Conservation (phyloP, 2,888 invertebrate genomes). For the Lutraria lutraria region DNA sequence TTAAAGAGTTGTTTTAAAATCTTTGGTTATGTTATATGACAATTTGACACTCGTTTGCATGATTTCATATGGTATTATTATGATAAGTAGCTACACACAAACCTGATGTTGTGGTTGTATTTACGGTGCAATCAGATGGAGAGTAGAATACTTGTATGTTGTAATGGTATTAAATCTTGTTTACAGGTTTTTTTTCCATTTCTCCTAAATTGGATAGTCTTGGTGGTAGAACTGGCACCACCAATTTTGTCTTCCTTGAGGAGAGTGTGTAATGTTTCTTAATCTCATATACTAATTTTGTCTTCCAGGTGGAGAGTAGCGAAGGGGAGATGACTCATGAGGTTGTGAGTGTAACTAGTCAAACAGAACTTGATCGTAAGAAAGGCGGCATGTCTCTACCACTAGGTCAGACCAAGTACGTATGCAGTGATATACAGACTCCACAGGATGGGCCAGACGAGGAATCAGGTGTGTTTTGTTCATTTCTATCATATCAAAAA, state of each 20-base stretch:
- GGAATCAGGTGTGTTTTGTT: conserved; percentile 78
- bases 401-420: conserved; percentile 79
- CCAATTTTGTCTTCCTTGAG: not conserved
- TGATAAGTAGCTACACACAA: too few species aligned
- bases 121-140: too few species aligned
- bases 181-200: not conserved
- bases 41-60: too few species aligned
- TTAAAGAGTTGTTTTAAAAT: too few species aligned
- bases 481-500: not conserved
- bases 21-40: too few species aligned
- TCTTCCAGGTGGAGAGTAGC: conserved; percentile 78
- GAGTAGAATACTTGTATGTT: too few species aligned
- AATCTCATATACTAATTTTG: conserved; percentile 2
- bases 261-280: not conserved
- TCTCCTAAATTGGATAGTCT: not conserved
- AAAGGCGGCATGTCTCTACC: conserved; percentile 84
- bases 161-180: too few species aligned
- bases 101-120: too few species aligned
- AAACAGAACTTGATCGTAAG: conserved; percentile 88
- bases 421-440: conserved; percentile 81
- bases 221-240: not conserved
- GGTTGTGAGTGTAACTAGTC: conserved; percentile 92
- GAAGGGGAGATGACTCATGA: conserved; percentile 79
- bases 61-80: too few species aligned
- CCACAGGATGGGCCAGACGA: conserved; percentile 85